Evolutionary conservation across 2,888 invertebrate species (phyloP).

Genomic region (Hipparchia semele): DNA sequence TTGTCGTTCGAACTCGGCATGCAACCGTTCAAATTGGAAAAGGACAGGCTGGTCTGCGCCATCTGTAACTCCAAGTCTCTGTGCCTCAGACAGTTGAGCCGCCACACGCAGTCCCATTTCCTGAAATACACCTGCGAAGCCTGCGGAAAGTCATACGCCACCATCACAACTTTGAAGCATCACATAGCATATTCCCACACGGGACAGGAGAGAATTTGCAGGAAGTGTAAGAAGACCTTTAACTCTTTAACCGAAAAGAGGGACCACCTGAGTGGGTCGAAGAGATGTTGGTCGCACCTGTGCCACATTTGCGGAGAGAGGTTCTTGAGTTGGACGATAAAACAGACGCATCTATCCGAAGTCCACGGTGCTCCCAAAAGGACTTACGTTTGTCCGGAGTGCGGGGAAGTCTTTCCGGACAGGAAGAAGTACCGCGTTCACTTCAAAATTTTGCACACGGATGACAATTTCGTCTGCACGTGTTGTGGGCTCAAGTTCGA

Average conservation of each 20-base stretch:
- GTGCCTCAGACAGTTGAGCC: conserved; percentile 63
- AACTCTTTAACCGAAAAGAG: conserved; percentile 57
- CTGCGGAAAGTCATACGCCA: conserved; percentile 71
- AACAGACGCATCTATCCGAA: conserved; percentile 60
- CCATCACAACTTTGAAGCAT: conserved; percentile 60
- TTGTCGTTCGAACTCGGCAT: conserved; percentile 58
- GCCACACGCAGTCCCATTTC: conserved; percentile 70
- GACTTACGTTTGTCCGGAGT: conserved; percentile 63
- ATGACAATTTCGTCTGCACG: conserved; percentile 65
- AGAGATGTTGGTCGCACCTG: conserved; percentile 65
- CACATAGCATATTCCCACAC: conserved; percentile 65
- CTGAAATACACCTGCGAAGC: conserved; percentile 68
- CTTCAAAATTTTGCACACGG: conserved; percentile 65
- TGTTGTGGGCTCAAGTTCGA: conserved; percentile 69
- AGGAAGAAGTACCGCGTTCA: conserved; percentile 62
- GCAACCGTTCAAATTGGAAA: conserved; percentile 66
- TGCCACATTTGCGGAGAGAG: conserved; percentile 66
- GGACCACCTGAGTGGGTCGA: conserved; percentile 58
- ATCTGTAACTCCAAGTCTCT: conserved; percentile 61
- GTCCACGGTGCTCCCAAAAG: conserved; percentile 60
- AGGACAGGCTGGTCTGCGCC: conserved; percentile 59
- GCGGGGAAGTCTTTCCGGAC: conserved; percentile 58
- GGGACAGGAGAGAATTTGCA: conserved; percentile 60
- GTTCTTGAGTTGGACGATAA: conserved; percentile 61
- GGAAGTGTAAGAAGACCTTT: conserved; percentile 67